Conservation (phyloP, 2,113 vertebrate species). For the Neodon shergylaensis region DNA sequence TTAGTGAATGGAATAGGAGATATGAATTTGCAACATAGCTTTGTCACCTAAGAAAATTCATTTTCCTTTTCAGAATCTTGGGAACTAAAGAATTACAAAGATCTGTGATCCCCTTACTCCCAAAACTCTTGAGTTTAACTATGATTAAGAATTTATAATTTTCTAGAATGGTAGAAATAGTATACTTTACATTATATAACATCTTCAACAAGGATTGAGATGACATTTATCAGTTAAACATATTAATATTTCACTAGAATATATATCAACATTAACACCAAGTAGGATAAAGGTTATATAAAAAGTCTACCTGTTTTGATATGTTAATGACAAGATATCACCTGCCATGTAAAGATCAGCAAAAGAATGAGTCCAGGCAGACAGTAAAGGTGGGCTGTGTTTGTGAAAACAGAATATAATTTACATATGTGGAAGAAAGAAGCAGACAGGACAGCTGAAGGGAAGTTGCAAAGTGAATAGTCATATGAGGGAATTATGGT, state of each 20-base stretch:
- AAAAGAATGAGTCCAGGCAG: neutral
- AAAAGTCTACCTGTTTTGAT: neutral
- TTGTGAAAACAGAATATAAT: neutral
- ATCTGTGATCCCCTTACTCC: neutral
- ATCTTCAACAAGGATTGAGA: neutral
- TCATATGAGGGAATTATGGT: neutral
- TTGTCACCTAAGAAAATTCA: neutral
- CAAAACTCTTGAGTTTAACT: neutral
- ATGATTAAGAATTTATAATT: neutral
- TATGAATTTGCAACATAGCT: neutral
- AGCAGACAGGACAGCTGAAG: neutral
- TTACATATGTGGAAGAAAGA: neutral
- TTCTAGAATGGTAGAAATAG: slow-evolving; percentile 30
- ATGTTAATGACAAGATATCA: neutral
- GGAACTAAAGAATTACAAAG: neutral
- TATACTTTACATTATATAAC: neutral
- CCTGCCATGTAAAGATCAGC: neutral
- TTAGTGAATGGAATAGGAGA: neutral
- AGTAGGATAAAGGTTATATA: neutral
- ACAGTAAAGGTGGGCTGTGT: neutral
- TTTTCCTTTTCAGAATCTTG: neutral
- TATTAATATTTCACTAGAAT: slow-evolving; percentile 20
- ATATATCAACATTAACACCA: neutral
- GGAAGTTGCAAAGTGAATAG: neutral
- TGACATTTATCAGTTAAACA: neutral